Conservation (phyloP, 1,140 invertebrate genomes). For the Caenorhabditis latens region DNA sequence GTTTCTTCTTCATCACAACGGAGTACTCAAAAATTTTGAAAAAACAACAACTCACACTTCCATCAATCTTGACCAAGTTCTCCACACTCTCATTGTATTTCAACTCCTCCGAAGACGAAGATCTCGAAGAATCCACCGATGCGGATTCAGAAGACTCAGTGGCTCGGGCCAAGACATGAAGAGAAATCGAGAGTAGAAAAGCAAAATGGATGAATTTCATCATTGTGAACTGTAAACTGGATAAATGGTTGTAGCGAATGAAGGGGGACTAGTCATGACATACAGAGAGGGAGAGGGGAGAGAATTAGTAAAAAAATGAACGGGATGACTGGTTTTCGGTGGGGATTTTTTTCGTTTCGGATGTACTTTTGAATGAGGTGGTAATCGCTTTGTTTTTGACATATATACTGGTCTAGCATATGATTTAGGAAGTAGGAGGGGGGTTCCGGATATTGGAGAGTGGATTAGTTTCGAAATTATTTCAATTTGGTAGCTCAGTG, state of each 20-base stretch:
- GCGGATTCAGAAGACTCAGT: conserved; percentile 28
- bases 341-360: too few relatives aligned
- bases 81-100: conserved; percentile 25
- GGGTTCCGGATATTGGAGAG: background rate
- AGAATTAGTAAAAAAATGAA: background rate
- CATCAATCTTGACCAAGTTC: conserved; percentile 21
- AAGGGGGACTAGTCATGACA: background rate
- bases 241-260: background rate
- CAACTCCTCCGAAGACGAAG: conserved; percentile 19
- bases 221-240: conserved; percentile 8
- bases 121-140: conserved; percentile 3
- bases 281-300: background rate
- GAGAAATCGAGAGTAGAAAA: conserved; percentile 4
- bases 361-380: conserved; percentile 34
- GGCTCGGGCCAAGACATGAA: conserved; percentile 1
- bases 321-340: conserved; percentile 4
- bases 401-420: background rate
- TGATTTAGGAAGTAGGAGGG: background rate
- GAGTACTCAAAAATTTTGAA: too few relatives aligned
- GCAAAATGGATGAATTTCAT: conserved; percentile 30
- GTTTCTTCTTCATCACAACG: too few relatives aligned
- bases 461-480: too few relatives aligned
- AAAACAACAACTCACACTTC: background rate
- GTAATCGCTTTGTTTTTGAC: conserved; percentile 32
- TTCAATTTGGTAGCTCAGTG: too few relatives aligned